phyloP scores from a whole-genome alignment of 2,888 invertebrate genomes.

The Pseudolycoriella hygida region DNA sequence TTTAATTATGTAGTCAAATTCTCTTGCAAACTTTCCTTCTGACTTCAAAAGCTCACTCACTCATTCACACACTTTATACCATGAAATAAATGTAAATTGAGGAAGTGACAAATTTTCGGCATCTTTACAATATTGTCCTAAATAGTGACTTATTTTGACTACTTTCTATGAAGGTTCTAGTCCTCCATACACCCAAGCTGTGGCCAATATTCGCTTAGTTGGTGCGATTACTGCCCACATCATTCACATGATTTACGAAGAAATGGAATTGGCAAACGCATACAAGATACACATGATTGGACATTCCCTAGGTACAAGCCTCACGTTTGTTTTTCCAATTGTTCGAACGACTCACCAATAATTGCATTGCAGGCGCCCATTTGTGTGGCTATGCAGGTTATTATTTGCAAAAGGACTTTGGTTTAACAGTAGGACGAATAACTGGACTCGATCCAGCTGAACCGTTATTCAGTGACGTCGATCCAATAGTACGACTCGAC shows the following conservation, averaged over 20 bases:
- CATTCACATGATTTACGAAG: conserved; percentile 33
- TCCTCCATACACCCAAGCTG: conserved; percentile 82
- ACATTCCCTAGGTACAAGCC: conserved; percentile 65
- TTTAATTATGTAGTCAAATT: too few species aligned
- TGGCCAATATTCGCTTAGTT: conserved; percentile 74
- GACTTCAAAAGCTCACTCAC: too few species aligned
- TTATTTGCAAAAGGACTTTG: conserved; percentile 47
- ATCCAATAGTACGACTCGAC: conserved; percentile 65
- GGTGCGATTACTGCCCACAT: conserved; percentile 71
- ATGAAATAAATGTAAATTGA: too few species aligned
- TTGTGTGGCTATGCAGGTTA: conserved; percentile 70
- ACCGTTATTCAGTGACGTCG: conserved; percentile 72
- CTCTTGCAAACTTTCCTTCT: too few species aligned
- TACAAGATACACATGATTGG: conserved; percentile 68
- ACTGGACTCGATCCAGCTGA: conserved; percentile 85
- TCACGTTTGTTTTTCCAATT: too few species aligned
- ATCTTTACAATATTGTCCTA: too few species aligned
- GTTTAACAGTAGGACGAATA: conserved; percentile 56
- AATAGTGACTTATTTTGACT: too few species aligned
- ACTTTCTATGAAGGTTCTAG: conserved; percentile 46
- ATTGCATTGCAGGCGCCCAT: conserved; percentile 36
- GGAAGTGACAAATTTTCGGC: too few species aligned
- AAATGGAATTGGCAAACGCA: conserved; percentile 34
- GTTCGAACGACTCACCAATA: too few species aligned
- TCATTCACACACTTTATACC: too few species aligned